Conservation (phyloP, 2,113 vertebrate genomes). For the Chauna torquata region DNA sequence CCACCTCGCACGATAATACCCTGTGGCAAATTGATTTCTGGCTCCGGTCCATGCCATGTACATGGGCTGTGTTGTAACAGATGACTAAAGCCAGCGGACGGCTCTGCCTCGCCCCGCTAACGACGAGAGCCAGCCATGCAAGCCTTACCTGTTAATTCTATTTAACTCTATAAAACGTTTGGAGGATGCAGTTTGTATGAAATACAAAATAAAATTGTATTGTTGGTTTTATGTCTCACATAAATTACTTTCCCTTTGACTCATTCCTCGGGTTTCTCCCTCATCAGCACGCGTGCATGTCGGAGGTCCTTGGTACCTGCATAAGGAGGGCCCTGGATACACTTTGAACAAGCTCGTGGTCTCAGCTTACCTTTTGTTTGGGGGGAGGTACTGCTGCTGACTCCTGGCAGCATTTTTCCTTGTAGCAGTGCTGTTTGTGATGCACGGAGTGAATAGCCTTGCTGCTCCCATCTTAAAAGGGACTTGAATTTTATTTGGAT, state of each 20-base stretch:
- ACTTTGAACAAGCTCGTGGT: not conserved
- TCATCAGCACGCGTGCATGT: fast-evolving
- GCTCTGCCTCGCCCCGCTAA: not conserved
- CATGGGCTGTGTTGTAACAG: not conserved
- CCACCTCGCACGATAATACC: not conserved
- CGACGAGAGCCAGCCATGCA: not conserved
- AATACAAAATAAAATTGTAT: constrained; percentile 17
- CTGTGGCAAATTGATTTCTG: not conserved
- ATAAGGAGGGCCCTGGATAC: not conserved
- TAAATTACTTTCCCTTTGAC: not conserved
- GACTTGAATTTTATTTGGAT: no score
- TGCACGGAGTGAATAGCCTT: no score
- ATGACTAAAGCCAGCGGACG: not conserved
- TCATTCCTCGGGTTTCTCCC: not conserved
- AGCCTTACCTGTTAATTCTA: not conserved
- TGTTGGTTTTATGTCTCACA: not conserved
- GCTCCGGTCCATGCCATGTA: not conserved
- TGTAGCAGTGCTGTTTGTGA: not conserved
- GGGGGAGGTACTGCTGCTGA: no score
- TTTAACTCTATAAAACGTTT: not conserved
- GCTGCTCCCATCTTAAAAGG: not conserved
- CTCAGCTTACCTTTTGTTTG: no score
- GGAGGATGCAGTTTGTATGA: not conserved
- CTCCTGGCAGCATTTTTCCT: not conserved
- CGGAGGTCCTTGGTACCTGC: fast-evolving